Percentiles rank a stretch among this genome's conserved stretches.
These are phyloP conservation scores for Phyllotreta striolata DNA, from an alignment of 2,888 invertebrate genomes.

Conservation along the genomic window DNA sequence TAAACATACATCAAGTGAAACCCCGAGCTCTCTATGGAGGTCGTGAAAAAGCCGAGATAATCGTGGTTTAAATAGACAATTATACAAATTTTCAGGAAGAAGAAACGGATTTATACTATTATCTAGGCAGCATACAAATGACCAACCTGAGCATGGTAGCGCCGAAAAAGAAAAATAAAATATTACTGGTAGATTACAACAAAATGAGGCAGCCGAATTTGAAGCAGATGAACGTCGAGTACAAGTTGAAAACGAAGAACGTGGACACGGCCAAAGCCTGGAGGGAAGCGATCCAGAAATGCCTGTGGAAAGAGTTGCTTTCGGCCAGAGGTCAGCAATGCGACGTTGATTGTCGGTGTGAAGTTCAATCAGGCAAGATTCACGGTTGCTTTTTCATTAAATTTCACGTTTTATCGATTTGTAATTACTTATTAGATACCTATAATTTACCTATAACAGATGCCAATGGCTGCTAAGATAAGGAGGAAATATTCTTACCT, in stretches of 20 bases:
- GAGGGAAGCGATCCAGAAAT: conserved; percentile 42
- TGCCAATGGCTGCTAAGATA: too few species aligned
- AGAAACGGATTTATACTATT: conserved; percentile 64
- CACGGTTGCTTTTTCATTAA: background rate
- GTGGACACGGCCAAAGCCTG: conserved; percentile 40
- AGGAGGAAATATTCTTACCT: too few species aligned
- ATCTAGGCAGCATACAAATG: conserved; percentile 43
- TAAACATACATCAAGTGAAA: too few species aligned
- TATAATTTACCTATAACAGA: too few species aligned
- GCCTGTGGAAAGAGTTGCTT: conserved; percentile 44
- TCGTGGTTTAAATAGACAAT: too few species aligned
- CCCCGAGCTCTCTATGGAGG: too few species aligned
- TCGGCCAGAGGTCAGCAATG: conserved; percentile 37
- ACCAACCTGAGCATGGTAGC: conserved; percentile 41
- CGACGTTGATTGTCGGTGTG: conserved; percentile 5
- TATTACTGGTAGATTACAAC: conserved; percentile 41
- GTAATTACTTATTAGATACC: too few species aligned
- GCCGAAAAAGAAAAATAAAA: conserved; percentile 32
- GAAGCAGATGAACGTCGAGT: conserved; percentile 33
- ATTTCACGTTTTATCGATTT: too few species aligned
- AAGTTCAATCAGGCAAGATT: conserved; percentile 11
- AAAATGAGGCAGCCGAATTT: conserved; percentile 38
- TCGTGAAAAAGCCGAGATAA: too few species aligned
- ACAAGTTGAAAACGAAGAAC: conserved; percentile 39
- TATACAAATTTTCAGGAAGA: conserved; percentile 56